Evolutionary conservation across 2,113 vertebrate genomes (phyloP), one percentile per base, ranked within the genome.

Genomic region (Turdus rufiventris): DNA sequence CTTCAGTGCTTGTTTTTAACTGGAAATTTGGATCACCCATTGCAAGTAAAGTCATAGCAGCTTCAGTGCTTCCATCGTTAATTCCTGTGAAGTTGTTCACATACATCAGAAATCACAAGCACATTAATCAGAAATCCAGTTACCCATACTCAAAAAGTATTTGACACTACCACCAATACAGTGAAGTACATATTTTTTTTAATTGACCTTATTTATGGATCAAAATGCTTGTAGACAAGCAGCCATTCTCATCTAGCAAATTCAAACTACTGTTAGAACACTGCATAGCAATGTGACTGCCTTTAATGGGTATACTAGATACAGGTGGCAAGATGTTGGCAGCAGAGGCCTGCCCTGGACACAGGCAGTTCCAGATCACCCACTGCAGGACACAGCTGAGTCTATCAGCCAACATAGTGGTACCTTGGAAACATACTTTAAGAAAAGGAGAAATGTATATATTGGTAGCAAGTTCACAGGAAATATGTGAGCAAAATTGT

Each of bases 11-110:
- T 60, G 92, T 88, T 83, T 95, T 96, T 70, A 98, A 95, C 86
- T 98, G 97, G 85, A 98, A 96, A 62, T 85, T 94, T 65, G 98
- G 94, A 94, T 98, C 98, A 90, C 99, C 97, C 58, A 99, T 99
- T 84, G 99, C 98, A 96, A 99, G 97, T 82, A 99, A 97, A 57
- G 99, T 98, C 96, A 99, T 98, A 68, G 99, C 99, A 51, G 99
- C 99, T 97, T 99, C 98, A 8, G 98, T 97, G 91, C 98, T 99
- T 97, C 98, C 98, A 87, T 99, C 98, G 3, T 91, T 98, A 94
- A 96, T 76, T 74, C 96, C 98, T 99, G 73, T 89, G 77, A 97
- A 74, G 45, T 93, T 91, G 60, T 75, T 81, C 31, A 85, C 9
- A 91, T 5, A 50, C 1, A 3, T 91, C 73, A 63, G 1, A 93